Base-by-base conservation (phyloP, 2,888 invertebrate species). In the Drosophila phalerata region DNA sequence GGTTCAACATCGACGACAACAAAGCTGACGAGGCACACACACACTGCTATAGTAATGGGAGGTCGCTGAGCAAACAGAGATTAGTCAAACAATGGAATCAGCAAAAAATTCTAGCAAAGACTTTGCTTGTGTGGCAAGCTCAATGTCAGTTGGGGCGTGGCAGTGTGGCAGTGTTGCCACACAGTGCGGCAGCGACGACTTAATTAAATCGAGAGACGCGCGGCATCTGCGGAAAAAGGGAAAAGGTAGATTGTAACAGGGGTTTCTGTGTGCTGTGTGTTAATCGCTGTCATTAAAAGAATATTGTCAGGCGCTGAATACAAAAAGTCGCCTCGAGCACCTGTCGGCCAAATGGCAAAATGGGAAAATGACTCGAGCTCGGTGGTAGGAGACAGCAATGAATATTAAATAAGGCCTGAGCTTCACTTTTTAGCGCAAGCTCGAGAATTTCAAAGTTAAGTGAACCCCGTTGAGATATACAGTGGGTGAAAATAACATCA, bases 261-360 rank as follows among this genome's bases (percentile, higher is more conserved):
- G 25, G 25, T 25, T 25, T 25, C 25, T 25, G 45, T 11, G 11
- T n/a, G 69, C 73, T 67, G 17, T 58, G 58, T 69, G 86, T 85
- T 89, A 85, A 89, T 89, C 85, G 89, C 63, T 1, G 70, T 62
- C 85, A 86, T 88, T 85, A 85, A 89, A 88, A 89, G 76, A 89
- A 88, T 88, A 85, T 89, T 88, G 89, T 70, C 85, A 79, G 67
- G 87, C 87, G 68, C 72, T 69, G 66, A 37, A 57, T 76, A 83
- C 70, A 77, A 81, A 84, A 78, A 77, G 77, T 73, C 68, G 70
- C 72, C 64, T 25, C 62, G 68, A 77, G 70, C 74, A 84, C 84
- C 86, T 79, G 86, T 67, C 71, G 60, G 32, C 47, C 53, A 51
- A 70, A 63, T 45, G 22, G 11, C 28, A 22, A 22, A 22, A 22